Evolutionary conservation across 1,140 invertebrate genomes (phyloP).

Genomic region (Drosophila ananassae): DNA sequence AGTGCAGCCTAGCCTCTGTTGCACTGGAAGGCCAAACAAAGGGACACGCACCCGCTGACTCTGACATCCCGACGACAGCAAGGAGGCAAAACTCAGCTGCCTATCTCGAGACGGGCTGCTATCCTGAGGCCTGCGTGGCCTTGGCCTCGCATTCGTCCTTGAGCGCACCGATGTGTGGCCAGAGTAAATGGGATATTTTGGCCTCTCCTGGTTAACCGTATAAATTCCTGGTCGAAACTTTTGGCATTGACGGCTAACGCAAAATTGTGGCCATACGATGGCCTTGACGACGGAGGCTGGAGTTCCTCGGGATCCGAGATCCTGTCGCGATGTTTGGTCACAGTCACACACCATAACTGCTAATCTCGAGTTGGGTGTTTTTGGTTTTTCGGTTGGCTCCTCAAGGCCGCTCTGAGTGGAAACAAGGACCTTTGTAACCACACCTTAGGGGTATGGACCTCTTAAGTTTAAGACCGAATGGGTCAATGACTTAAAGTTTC

Average conservation of each 20-base stretch:
- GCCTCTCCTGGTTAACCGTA: conserved; percentile 77
- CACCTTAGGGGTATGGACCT: too few species aligned
- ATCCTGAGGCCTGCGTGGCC: conserved; percentile 17
- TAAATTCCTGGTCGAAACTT: conserved; percentile 14
- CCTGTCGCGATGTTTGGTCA: conserved; percentile 61
- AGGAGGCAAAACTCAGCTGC: conserved; percentile 60
- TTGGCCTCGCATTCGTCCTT: conserved; percentile 47
- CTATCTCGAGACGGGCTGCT: not conserved
- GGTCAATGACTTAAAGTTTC: conserved; percentile 12
- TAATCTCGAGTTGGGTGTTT: conserved; percentile 48
- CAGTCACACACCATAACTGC: conserved; percentile 37
- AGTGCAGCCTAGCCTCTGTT: conserved; percentile 2
- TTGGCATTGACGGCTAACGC: conserved; percentile 38
- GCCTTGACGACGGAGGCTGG: conserved; percentile 39
- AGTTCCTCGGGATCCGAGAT: conserved; percentile 6
- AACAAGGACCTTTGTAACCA: not conserved
- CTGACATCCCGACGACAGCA: conserved; percentile 57
- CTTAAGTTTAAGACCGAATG: not conserved
- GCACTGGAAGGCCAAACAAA: conserved; percentile 11
- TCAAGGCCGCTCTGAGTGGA: conserved; percentile 14
- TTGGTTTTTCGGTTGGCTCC: conserved; percentile 24
- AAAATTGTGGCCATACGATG: conserved; percentile 65
- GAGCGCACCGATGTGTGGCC: conserved; percentile 61
- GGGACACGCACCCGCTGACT: conserved; percentile 61
- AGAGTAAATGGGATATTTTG: conserved; percentile 79